Base-by-base conservation (phyloP, 1,140 invertebrate species). In the Camponotus pennsylvanicus region DNA sequence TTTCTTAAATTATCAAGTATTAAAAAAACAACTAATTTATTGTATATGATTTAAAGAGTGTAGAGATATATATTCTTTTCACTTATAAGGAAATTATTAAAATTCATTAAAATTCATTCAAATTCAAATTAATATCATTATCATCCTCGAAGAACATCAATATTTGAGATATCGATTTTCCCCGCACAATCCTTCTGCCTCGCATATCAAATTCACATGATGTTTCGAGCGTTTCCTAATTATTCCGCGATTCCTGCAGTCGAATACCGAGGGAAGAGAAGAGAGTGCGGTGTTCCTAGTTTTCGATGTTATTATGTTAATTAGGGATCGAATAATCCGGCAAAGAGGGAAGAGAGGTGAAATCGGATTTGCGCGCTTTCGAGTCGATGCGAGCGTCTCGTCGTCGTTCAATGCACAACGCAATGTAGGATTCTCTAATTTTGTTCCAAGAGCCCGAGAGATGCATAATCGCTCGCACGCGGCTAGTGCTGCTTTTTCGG, bases 231-330 rank as follows among this genome's bases (percentile, higher is more conserved):
- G n/a, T 57, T 49, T 85, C 67, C 52, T 63, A 37, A 59, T 61
- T 86, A 71, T 86, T 71, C 42, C 83, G 85, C 78, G 45, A 78
- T 85, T 78, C 9, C 73, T 67, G 73, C 73, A 57, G 82, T 45
- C 73, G 6, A 52, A 66, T 27, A 15, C 15, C 15, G 49, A 52
- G 49, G 15, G 15, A 18, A 18, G 49, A 13, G 15, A 7, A 27
- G 40, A 49, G 27, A 13, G 27, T 8, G 27, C 5, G 40, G 86
- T 13, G 55, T 67, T 70, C 70, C 73, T 71, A 64, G 57, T 78
- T 86, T 83, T 75, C 85, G 77, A 34, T 45, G 80, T 89, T 89
- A 89, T 87, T 87, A 87, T 89, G 80, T 89, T 87, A 80, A 87
- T 89, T 75, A 85, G 80, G 66, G 75, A 87, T 89, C 79, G 88